A percentile compares a stretch with the other conserved stretches of the same genome.
Conservation (phyloP, 2,797 vertebrate species). For the Thalassophryne amazonica region DNA sequence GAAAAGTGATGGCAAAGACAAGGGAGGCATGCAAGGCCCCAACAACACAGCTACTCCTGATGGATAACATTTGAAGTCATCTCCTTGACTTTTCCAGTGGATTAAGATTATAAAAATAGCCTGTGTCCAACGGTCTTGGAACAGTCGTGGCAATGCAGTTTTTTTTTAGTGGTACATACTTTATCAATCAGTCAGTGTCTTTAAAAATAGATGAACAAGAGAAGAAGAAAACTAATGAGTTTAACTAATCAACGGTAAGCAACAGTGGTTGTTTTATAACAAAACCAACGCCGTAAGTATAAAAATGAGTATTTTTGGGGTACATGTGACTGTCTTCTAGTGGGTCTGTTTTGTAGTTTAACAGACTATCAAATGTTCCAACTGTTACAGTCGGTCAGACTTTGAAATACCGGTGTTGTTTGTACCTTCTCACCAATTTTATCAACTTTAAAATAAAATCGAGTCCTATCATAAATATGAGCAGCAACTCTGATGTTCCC, state of each 20-base stretch:
- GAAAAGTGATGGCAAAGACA: slow-evolving; percentile 60
- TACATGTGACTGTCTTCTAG: no score
- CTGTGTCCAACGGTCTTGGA: background rate
- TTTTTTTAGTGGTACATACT: background rate
- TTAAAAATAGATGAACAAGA: background rate
- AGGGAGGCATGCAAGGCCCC: slow-evolving; percentile 21
- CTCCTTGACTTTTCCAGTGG: slow-evolving; percentile 26
- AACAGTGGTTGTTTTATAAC: no score
- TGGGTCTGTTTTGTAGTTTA: no score
- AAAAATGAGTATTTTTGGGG: no score
- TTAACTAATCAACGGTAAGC: no score
- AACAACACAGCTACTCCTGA: slow-evolving; percentile 35
- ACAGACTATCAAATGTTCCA: background rate
- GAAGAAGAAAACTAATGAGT: background rate
- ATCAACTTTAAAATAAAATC: background rate
- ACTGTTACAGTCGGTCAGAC: background rate
- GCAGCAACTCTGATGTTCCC: no score
- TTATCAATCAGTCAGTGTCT: background rate
- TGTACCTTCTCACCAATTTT: background rate
- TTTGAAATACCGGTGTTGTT: background rate
- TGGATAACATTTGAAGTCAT: slow-evolving; percentile 54
- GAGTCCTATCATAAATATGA: no score
- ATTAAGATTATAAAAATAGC: slow-evolving; percentile 42
- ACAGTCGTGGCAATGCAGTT: background rate
- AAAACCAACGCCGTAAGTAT: no score